Conservation (phyloP, 2,888 invertebrate species). For the Malachius bipustulatus region DNA sequence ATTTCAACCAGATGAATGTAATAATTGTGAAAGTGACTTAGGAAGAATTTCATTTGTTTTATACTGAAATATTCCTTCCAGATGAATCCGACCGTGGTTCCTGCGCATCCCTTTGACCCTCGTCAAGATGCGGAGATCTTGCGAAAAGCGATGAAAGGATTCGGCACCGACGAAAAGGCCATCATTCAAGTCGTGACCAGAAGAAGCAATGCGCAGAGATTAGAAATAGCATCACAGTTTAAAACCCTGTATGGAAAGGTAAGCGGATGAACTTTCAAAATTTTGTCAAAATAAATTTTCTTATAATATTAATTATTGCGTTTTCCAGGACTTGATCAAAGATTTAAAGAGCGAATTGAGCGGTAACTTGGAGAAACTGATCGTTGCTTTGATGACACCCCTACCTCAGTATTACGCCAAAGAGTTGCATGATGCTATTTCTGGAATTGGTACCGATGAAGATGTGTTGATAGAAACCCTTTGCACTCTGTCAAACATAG, state of each 20-base stretch:
- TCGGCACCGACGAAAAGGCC: conserved; percentile 82
- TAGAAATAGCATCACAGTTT: conserved; percentile 68
- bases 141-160: conserved; percentile 86
- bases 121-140: conserved; percentile 68
- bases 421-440: conserved; percentile 72
- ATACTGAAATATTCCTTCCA: too few relatives aligned
- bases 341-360: conserved; percentile 81
- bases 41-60: too few relatives aligned
- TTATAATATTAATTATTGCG: too few relatives aligned
- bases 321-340: conserved; percentile 55
- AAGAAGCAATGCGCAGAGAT: conserved; percentile 74
- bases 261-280: conserved; percentile 19
- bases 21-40: too few relatives aligned
- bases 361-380: conserved; percentile 75
- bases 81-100: conserved; percentile 64
- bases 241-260: conserved; percentile 83
- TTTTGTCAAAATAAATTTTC: not conserved
- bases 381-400: conserved; percentile 76
- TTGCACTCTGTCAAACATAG: conserved; percentile 75
- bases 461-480: conserved; percentile 80
- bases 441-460: conserved; percentile 74
- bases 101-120: conserved; percentile 67
- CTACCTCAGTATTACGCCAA: conserved; percentile 73
- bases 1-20: too few relatives aligned
- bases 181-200: conserved; percentile 75